Base-by-base conservation (phyloP, 2,888 invertebrate species). In the Phragmatobia fuliginosa region DNA sequence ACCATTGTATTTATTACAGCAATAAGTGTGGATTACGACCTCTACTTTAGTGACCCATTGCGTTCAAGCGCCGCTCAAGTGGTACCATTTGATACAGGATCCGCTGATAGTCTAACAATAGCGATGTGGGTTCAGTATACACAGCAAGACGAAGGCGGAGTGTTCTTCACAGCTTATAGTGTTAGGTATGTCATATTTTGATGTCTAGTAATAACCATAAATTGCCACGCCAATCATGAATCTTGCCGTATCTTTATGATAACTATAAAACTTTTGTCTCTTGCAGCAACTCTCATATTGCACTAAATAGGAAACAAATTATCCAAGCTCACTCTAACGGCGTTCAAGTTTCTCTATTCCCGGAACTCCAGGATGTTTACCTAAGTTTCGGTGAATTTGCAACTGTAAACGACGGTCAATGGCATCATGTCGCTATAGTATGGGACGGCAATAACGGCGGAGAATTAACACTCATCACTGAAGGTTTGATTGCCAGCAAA, bases 41-140 rank as follows among this genome's bases (percentile, higher is more conserved):
- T 99, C 16, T 98, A 98, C 96, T 99, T 99, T 92, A 98, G 98
- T 85, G 99, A 99, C 88, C 97, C 98, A 62, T 96, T 97, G 21
- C 97, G 98, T 21, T 98, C 99, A 73, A 98, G 98, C 82, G 99
- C 99, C 7, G 97, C 98, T 33, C 97, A 99, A 92, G 97, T 98
- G 21, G 98, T 99, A 85, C 99, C 99, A 67, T 99, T 99, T 94
- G 97, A 97, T 81, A 97, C 97, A 21, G 96, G 97, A 6, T 96
- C 96, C 25, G 96, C 97, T 70, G 96, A 96, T 78, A 97, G 98
- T 84, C 91, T 99, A 41, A 98, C 99, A 0, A 96, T 99, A 67
- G 98, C 98, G 28, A 96, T 99, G 96, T 99, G 99, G 99, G 98
- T 99, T 0, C 98, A 99, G 90, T 99, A 98, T 86, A 97, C 98